phyloP scores from a whole-genome alignment of 2,113 vertebrate species.

The Brachyistius frenatus region DNA sequence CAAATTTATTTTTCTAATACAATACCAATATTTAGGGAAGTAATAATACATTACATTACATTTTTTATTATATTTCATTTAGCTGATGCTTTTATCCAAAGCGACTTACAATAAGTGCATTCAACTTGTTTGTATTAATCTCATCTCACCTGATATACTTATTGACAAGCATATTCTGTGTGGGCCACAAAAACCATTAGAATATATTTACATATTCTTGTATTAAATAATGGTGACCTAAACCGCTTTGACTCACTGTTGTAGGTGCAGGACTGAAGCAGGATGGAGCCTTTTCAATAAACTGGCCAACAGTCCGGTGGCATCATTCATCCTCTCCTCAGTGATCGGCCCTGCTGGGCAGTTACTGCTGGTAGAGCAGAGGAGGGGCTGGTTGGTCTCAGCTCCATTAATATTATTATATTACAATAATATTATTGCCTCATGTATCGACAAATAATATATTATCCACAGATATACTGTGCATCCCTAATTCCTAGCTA shows the following conservation, averaged over 20 bases:
- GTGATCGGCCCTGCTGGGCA: conserved; percentile 2
- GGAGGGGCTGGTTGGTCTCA: conserved; percentile 1
- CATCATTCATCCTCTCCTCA: conserved; percentile 22
- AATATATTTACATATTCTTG: conserved; percentile 12
- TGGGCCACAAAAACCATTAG: neutral
- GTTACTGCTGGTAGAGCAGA: conserved; percentile 2
- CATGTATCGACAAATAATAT: conserved; percentile 18
- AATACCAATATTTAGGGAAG: no score
- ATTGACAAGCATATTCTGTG: neutral
- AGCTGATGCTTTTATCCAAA: no score
- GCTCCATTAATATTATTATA: conserved; percentile 13
- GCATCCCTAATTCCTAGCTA: conserved; percentile 4
- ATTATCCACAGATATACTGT: conserved; percentile 5
- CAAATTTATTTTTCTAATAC: no score
- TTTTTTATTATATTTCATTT: no score
- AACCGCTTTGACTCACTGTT: neutral
- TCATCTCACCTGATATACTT: neutral
- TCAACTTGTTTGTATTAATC: neutral
- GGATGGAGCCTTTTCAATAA: conserved; percentile 5
- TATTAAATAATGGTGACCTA: neutral
- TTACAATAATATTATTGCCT: conserved; percentile 2
- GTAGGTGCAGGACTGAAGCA: neutral
- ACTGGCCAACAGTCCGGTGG: conserved; percentile 7
- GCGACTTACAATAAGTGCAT: neutral
- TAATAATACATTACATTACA: no score